A percentile compares a stretch with the other conserved stretches of the same genome.
Evolutionary conservation across 2,888 invertebrate genomes (phyloP).

Genomic region (Phania funesta): DNA sequence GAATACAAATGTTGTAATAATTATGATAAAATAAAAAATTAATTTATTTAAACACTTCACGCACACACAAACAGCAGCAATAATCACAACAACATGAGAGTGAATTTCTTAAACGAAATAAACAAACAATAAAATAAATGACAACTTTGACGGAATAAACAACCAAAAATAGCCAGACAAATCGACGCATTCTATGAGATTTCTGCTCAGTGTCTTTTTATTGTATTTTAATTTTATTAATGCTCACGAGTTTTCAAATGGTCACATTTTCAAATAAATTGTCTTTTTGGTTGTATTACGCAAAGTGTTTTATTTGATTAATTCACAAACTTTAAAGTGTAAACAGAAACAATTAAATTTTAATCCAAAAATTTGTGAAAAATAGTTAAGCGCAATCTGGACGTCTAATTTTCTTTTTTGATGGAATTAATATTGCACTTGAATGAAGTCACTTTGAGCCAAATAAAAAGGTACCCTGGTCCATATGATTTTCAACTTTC

Average conservation of each 20-base stretch:
- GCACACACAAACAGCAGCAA: slow-evolving; percentile 7
- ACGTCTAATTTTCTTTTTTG: too few species aligned
- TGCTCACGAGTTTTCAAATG: too few species aligned
- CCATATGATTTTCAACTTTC: background rate
- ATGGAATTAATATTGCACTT: too few species aligned
- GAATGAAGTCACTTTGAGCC: too few species aligned
- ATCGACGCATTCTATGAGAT: slow-evolving; percentile 48
- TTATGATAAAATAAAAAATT: slow-evolving; percentile 48
- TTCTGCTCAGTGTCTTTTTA: background rate
- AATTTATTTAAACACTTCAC: slow-evolving; percentile 40
- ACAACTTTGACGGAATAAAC: slow-evolving; percentile 31
- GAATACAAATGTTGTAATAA: slow-evolving; percentile 64
- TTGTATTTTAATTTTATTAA: background rate
- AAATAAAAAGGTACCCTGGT: background rate
- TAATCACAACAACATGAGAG: slow-evolving; percentile 1
- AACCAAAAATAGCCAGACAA: slow-evolving; percentile 55
- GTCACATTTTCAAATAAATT: too few species aligned
- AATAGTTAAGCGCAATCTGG: too few species aligned
- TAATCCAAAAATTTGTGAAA: too few species aligned
- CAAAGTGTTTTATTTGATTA: too few species aligned
- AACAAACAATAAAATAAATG: slow-evolving; percentile 4
- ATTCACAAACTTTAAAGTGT: too few species aligned
- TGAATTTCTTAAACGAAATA: slow-evolving; percentile 11
- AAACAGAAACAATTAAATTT: too few species aligned
- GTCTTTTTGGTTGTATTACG: too few species aligned